A percentile compares a stretch with the other conserved stretches of the same genome.
phyloP scores from a whole-genome alignment of 53 echinoderm and acorn worm genomes.

The Paracentrotus lividus region DNA sequence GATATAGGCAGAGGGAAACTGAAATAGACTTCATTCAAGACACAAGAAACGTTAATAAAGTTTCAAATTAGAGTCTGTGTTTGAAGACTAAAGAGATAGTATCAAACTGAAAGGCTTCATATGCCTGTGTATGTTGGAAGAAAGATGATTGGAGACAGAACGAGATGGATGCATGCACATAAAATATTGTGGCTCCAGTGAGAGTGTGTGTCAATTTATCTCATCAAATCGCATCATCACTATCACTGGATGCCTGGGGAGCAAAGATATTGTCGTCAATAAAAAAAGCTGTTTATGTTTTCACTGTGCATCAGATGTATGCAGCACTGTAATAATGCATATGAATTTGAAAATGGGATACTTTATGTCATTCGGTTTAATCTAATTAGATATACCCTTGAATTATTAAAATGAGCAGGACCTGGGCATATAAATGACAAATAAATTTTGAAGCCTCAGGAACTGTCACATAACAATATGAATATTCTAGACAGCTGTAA shows the following conservation, averaged over 20 bases:
- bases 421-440: neutral
- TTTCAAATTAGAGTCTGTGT: no score
- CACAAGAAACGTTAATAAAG: no score
- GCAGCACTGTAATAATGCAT: no score
- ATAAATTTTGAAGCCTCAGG: neutral
- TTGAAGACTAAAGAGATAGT: neutral
- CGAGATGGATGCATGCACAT: neutral
- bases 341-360: neutral
- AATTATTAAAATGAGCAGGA: neutral
- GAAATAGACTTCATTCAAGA: no score
- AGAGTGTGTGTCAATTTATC: slow-evolving; percentile 3
- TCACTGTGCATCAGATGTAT: neutral
- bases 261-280: neutral
- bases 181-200: neutral
- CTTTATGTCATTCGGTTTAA: no score
- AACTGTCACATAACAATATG: neutral
- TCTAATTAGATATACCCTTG: no score
- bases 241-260: neutral
- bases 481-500: neutral
- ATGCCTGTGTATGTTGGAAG: neutral
- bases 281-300: slow-evolving; percentile 5
- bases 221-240: slow-evolving; percentile 3
- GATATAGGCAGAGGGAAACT: no score
- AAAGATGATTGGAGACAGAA: neutral
- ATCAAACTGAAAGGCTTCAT: neutral